Percentiles rank a stretch among this genome's conserved stretches.
Evolutionary conservation across 2,113 vertebrate species (phyloP).

Genomic region (Xyrauchen texanus): DNA sequence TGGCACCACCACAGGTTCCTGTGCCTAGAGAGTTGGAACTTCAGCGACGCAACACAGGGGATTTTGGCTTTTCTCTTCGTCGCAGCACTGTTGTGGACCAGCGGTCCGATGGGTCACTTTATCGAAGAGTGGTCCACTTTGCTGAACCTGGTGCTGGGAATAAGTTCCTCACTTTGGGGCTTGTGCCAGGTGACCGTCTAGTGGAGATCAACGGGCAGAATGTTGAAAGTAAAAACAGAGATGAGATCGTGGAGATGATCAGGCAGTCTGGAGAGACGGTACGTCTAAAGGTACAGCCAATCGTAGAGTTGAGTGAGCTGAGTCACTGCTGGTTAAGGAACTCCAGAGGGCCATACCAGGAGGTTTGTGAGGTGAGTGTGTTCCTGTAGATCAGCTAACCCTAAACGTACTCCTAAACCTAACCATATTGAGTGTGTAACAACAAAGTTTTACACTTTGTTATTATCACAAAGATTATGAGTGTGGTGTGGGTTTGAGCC

Average conservation of each 20-base stretch:
- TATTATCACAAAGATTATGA: no score
- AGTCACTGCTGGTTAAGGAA: constrained; percentile 89
- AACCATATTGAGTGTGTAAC: neutral
- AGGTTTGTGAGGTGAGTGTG: constrained; percentile 81
- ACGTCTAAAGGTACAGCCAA: constrained; percentile 92
- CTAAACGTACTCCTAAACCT: no score
- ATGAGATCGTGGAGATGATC: constrained; percentile 99
- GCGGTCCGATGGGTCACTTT: constrained; percentile 80
- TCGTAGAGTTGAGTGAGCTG: constrained; percentile 91
- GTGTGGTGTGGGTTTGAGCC: no score
- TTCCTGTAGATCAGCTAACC: neutral
- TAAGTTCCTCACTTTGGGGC: constrained; percentile 85
- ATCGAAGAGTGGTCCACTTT: constrained; percentile 88
- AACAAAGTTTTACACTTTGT: no score
- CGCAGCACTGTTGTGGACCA: constrained; percentile 91
- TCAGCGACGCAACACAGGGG: constrained; percentile 88
- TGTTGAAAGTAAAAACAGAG: constrained; percentile 89
- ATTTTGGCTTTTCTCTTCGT: constrained; percentile 94
- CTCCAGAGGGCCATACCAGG: constrained; percentile 68
- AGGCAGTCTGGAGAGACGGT: constrained; percentile 91
- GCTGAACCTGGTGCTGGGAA: constrained; percentile 89
- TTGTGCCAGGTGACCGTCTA: constrained; percentile 92
- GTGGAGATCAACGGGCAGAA: constrained; percentile 93
- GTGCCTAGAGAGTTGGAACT: constrained; percentile 84
- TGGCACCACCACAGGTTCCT: constrained; percentile 77